Percentiles rank a stretch among this genome's conserved stretches.
Conservation (phyloP, 37 sponge, comb jelly and placozoan species). For the Trichoplax adhaerens region DNA sequence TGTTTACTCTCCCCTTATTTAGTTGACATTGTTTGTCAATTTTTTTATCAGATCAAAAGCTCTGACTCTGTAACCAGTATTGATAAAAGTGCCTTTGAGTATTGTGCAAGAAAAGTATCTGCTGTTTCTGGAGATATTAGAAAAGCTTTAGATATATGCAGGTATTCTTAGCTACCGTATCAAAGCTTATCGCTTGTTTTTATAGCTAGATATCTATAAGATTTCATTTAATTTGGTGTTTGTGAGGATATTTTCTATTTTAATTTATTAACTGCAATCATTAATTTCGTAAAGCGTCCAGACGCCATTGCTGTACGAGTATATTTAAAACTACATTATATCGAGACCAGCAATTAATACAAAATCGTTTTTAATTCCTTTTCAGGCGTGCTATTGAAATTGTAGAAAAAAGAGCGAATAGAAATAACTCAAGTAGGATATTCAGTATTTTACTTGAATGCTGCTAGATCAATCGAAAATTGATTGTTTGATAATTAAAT, state of each 20-base stretch:
- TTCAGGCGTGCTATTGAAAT: slow-evolving; percentile 50
- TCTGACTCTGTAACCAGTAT: slow-evolving; percentile 1
- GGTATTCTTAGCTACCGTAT: slow-evolving; percentile 4
- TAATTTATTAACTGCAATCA: not conserved
- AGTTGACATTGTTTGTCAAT: no score
- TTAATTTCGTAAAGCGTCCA: not conserved
- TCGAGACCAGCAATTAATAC: not conserved
- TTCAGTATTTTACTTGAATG: no score
- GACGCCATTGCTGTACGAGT: not conserved
- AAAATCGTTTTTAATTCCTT: not conserved
- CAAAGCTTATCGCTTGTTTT: not conserved
- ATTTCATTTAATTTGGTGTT: not conserved
- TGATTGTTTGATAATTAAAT: not conserved
- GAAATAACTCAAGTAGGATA: not conserved
- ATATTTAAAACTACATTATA: not conserved
- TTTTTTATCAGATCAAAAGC: no score
- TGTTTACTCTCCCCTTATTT: no score
- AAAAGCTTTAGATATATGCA: slow-evolving; percentile 85
- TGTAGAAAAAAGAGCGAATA: slow-evolving; percentile 20
- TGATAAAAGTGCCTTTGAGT: slow-evolving; percentile 51
- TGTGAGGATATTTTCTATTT: no score
- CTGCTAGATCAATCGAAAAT: not conserved
- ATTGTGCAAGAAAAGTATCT: slow-evolving; percentile 78
- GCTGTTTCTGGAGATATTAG: slow-evolving; percentile 76
- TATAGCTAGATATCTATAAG: not conserved